These are phyloP conservation scores for Upupa epops DNA, from an alignment of 2,113 vertebrate genomes.

Conservation along the genomic window DNA sequence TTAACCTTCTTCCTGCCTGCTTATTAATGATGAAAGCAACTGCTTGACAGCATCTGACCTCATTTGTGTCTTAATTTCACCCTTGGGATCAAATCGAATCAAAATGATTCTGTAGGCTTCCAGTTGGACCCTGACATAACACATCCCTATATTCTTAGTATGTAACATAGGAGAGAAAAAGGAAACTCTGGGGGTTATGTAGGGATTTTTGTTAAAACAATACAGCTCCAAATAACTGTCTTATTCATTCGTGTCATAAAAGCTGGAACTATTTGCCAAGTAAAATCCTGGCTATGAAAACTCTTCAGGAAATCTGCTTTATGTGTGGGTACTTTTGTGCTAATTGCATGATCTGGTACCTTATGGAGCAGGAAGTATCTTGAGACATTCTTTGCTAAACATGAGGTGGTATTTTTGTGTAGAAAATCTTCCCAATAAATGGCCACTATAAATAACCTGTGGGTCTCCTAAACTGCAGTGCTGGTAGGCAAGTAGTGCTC, in stretches of 20 bases:
- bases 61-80: too few species aligned
- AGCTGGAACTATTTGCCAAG: neutral
- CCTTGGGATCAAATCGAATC: too few species aligned
- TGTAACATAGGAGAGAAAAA: neutral
- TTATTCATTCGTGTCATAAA: neutral
- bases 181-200: neutral
- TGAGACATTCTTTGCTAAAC: neutral
- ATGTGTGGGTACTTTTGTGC: neutral
- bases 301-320: neutral
- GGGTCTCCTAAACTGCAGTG: neutral
- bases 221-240: neutral
- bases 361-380: neutral
- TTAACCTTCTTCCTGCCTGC: too few species aligned
- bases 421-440: neutral
- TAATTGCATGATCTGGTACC: neutral
- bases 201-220: neutral
- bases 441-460: fast-evolving
- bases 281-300: neutral
- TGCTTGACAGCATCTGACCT: too few species aligned
- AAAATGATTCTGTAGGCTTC: too few species aligned
- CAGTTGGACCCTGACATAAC: too few species aligned
- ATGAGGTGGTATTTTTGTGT: neutral
- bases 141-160: neutral
- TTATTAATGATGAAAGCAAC: too few species aligned
- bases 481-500: neutral